Evolutionary conservation across 2,888 invertebrate species (phyloP), one percentile per base, ranked within the genome.

Genomic region (Sphinx pinastri): DNA sequence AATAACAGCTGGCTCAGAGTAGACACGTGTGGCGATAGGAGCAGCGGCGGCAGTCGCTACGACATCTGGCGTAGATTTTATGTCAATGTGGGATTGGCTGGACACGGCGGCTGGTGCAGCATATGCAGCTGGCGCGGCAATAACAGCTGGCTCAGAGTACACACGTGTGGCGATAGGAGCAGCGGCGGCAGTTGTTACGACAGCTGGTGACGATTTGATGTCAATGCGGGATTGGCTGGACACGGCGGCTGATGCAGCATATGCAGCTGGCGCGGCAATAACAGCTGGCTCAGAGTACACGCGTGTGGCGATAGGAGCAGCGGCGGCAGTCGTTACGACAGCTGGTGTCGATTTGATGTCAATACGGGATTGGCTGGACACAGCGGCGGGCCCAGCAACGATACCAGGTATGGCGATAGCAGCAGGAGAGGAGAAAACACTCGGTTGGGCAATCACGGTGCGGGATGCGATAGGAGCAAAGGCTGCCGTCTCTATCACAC

Each of bases 341-440:
- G 86, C 88, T 11, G 89, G 88, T n/a, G 88, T 81, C 0, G 89
- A 86, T 72, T 90, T 87, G 76, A 89, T 82, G 76, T 90, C 90
- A 16, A 86, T 71, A n/a, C 85, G 81, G 13, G 82, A 85, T 71
- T 81, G 85, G 63, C 76, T 88, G 4, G 86, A 63, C 19, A 63
- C 63, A 7, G 63, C 63, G 63, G 47, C 63, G 11, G 63, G 47
- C 1, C 19, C 13, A 2, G 63, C 63, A 47, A 47, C 73, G 47
- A 19, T 77, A 12, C 79, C 19, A n/a, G 63, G 63, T 11, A 47
- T 47, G 49, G 63, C 57, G 16, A 45, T 73, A 3, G 63, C 79
- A 13, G 79, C 63, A 54, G 85, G 85, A 51, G 88, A 84, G 45
- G 83, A 78, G 72, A 79, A 78, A 67, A 84, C 81, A 58, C 87